phyloP scores from a whole-genome alignment of 2,113 vertebrate species.

The Falco punctatus region DNA sequence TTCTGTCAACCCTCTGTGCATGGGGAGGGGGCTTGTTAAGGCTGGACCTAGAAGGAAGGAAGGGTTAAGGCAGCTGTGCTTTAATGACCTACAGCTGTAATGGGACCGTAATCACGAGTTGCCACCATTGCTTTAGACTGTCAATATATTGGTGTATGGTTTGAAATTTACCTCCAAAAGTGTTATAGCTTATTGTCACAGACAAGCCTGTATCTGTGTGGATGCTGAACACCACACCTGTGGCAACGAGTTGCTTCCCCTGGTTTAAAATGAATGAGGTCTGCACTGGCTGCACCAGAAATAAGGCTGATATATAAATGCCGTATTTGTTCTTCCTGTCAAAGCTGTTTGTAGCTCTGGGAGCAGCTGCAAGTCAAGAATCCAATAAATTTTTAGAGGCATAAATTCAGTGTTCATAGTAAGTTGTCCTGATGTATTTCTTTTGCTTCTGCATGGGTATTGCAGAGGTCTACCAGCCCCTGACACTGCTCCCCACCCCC shows the following conservation, averaged over 20 bases:
- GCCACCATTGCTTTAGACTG: background rate
- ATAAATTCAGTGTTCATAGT: background rate
- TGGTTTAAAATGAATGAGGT: background rate
- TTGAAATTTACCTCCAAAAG: background rate
- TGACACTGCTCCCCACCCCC: background rate
- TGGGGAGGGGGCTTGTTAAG: background rate
- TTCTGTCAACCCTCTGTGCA: background rate
- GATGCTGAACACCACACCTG: background rate
- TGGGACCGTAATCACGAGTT: background rate
- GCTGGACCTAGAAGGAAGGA: background rate
- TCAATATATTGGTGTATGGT: background rate
- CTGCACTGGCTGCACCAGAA: background rate
- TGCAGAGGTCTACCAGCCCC: background rate
- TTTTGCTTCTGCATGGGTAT: background rate
- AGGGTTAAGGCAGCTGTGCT: background rate
- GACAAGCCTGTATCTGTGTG: background rate
- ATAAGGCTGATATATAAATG: background rate
- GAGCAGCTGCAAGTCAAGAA: background rate
- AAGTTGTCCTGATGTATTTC: background rate
- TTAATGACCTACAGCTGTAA: background rate
- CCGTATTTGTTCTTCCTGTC: background rate
- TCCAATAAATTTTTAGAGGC: background rate
- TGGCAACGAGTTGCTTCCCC: background rate
- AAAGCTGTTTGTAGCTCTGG: background rate
- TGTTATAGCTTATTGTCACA: background rate